phyloP scores from a whole-genome alignment of 1,140 invertebrate species.

The Eupeodes corollae region DNA sequence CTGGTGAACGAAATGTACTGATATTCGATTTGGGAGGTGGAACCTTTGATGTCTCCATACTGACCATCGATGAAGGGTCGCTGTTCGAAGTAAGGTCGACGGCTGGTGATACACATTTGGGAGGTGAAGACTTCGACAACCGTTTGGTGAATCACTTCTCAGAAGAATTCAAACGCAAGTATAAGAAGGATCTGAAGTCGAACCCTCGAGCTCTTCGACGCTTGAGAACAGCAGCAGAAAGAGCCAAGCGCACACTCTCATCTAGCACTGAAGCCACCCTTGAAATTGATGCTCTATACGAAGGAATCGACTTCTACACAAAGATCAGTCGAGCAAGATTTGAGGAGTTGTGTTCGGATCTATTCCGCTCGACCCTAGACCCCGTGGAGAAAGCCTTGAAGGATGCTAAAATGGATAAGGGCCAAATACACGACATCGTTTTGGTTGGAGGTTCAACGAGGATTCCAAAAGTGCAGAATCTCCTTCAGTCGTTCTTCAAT shows the following conservation, averaged over 20 bases:
- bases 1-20: conserved; percentile 65
- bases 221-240: conserved; percentile 62
- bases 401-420: no score
- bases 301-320: conserved; percentile 75
- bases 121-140: no score
- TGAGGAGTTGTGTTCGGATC: conserved; percentile 77
- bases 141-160: conserved; percentile 68
- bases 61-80: no score
- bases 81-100: conserved; percentile 70
- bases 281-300: conserved; percentile 61
- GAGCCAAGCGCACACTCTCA: no score
- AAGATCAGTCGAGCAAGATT: conserved; percentile 72
- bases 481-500: conserved; percentile 50
- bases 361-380: conserved; percentile 55
- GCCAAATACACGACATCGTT: conserved; percentile 50
- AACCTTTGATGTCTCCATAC: conserved; percentile 75
- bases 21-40: no score
- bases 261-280: conserved; percentile 57
- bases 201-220: conserved; percentile 68
- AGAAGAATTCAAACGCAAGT: conserved; percentile 72
- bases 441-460: conserved; percentile 52
- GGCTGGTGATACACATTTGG: conserved; percentile 61
- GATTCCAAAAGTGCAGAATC: conserved; percentile 53
- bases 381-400: no score
- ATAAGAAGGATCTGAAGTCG: conserved; percentile 62